Base-by-base conservation (phyloP, 1,140 invertebrate genomes). In the Brachionus rubens region DNA sequence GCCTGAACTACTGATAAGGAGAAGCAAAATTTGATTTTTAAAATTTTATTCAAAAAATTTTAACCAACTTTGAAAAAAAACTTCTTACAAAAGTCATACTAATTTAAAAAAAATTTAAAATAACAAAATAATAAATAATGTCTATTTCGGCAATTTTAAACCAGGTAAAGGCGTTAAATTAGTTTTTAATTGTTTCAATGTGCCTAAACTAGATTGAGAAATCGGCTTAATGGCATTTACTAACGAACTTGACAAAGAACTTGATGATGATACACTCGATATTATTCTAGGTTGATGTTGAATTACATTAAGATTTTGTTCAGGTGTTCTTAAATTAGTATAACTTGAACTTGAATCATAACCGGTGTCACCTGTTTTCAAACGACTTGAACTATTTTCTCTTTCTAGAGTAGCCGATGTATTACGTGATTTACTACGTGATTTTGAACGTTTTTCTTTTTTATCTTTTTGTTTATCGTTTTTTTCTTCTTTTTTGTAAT, bases 321-420 rank as follows among this genome's bases (percentile, higher is more conserved):
- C 59, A 43, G 40, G 21, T 21, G 6, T 65, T 41, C 43, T 65
- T 21, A 54, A 48, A 50, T 33, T 72, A 9, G 52, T 9, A 48
- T 19, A 54, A 52, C 24, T 72, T 54, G 46, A 72, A 26, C 46
- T 54, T 30, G 68, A 72, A 19, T 72, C 68, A 30, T 72, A 72
- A 72, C 68, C 68, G 68, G 68, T 72, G 33, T 72, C 68, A 40
- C 43, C 40, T 36, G 68, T 72, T 72, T 41, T 72, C 28, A 72
- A 3, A 50, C 68, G 30, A 46, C 47, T 48, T 4, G 46, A 14
- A 10, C 43, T 41, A 41, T 40, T 50, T n/a, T 50, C 68, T 50
- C 68, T 72, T 72, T 50, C 50, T 6, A 48, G 33, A 24, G 59
- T 24, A 14, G 43, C 9, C 14, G n/a, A 46, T 10, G 5, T 46